Conservation (phyloP, 2,113 vertebrate species). For the Proteles cristata region DNA sequence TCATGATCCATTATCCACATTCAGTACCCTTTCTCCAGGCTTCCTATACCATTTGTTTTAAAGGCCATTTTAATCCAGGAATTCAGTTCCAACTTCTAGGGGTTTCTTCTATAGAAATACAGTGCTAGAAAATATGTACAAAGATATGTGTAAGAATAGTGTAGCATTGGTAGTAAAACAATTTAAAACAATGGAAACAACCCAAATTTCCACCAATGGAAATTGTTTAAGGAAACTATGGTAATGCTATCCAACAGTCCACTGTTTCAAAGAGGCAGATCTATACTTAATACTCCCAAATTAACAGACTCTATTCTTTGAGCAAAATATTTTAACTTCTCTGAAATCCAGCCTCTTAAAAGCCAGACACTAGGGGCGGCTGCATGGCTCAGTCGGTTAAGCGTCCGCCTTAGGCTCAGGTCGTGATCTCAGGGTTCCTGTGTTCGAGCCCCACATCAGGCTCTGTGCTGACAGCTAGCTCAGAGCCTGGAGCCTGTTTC, state of each 20-base stretch:
- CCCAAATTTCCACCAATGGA: neutral
- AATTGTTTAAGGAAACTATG: neutral
- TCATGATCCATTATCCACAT: constrained; percentile 47
- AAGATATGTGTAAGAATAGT: constrained; percentile 17
- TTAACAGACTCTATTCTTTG: neutral
- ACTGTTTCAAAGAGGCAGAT: neutral
- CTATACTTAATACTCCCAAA: neutral
- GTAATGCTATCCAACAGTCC: constrained; percentile 7
- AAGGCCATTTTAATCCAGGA: constrained; percentile 54
- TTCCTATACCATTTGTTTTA: constrained; percentile 52
- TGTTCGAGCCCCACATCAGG: too few species aligned
- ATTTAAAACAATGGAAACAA: neutral
- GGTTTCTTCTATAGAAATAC: constrained; percentile 55
- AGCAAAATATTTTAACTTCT: constrained; percentile 28
- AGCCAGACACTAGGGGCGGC: neutral
- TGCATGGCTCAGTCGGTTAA: too few species aligned
- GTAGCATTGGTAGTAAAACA: constrained; percentile 24
- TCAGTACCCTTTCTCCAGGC: constrained; percentile 45
- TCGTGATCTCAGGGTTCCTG: too few species aligned
- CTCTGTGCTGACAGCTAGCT: too few species aligned
- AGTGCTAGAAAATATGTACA: constrained; percentile 61
- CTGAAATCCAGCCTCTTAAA: constrained; percentile 22
- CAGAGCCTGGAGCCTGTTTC: too few species aligned
- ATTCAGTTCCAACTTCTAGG: constrained; percentile 66
- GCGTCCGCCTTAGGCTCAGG: too few species aligned